Base-by-base conservation (phyloP, 2,113 vertebrate species). In the Steatornis caripensis region DNA sequence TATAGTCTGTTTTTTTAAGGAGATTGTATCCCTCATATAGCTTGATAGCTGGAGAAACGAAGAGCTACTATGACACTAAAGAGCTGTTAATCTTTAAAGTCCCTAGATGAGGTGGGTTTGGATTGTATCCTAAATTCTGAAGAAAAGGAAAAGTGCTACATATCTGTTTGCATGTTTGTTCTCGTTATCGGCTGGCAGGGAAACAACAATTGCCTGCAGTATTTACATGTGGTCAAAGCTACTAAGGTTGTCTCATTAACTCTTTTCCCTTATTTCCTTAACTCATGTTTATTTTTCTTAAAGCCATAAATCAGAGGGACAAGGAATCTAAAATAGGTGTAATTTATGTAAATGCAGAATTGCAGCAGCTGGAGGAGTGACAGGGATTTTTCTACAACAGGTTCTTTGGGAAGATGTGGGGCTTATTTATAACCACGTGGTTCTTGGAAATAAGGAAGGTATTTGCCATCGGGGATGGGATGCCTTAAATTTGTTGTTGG, bases 181-280 rank as follows among this genome's bases (percentile, higher is more conserved):
- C 95, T 93, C 82, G 69, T 84, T 89, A 54, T 48, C 8, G 3
- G 39, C 77, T 87, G 80, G 55, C 39, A 62, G 82, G 77, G 75
- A 65, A 76, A 45, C 39, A 85, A 43, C 71, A 88, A 3, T 71
- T 91, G 76, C 74, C 92, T 78, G 72, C 65, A 89, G 46, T 82
- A 72, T 96, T 96, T 96, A 68, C 65, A 29, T 91, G 90, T 94
- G 92, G 86, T 89, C 92, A 87, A 41, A 89, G 41, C 66, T 94
- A 21, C 65, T 87, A 23, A 79, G 37, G 24, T 27, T 96, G 84
- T 48, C 84, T 89, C 68, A 45, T 92, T 93, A 92, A 79, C 48
- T 92, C 48, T 71, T 81, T 69, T 84, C 90, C n/a, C 29, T 92
- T 92, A 79, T 82, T 97, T 95, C 80, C 57, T 93, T 81, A 72